Evolutionary conservation across 2,113 vertebrate genomes (phyloP).

Genomic region (Picathartes gymnocephalus): DNA sequence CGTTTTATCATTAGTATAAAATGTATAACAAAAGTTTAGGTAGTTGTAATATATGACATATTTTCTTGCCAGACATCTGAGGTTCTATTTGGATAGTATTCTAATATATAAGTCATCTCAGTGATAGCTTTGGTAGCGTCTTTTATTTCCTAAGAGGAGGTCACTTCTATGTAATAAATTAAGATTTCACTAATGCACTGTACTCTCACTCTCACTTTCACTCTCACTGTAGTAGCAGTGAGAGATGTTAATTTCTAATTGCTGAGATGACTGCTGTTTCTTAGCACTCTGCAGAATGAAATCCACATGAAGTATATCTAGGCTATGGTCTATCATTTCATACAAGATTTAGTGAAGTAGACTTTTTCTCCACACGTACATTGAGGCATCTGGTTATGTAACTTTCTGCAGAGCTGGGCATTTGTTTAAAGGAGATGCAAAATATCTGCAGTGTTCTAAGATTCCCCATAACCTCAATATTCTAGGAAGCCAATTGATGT

Average conservation of each 20-base stretch:
- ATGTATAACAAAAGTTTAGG: neutral
- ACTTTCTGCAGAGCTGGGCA: neutral
- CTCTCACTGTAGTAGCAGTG: neutral
- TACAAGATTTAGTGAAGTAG: neutral
- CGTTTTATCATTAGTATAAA: neutral
- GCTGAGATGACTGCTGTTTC: neutral
- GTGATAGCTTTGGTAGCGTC: neutral
- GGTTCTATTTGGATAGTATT: neutral
- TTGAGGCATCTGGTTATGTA: neutral
- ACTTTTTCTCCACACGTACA: fast-evolving
- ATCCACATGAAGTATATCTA: fast-evolving
- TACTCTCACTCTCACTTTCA: too few species aligned
- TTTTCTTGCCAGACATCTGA: conserved; percentile 18
- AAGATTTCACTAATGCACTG: neutral
- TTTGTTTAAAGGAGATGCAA: neutral
- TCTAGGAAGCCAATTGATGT: neutral
- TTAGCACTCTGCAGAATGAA: neutral
- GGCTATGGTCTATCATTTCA: neutral
- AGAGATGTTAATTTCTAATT: neutral
- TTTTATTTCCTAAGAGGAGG: neutral
- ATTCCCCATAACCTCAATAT: neutral
- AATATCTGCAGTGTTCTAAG: neutral
- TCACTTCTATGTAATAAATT: neutral
- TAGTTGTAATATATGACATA: neutral
- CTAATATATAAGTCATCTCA: neutral